These are phyloP conservation scores for Calephelis nemesis DNA, from an alignment of 1,140 invertebrate species.

Conservation along the genomic window DNA sequence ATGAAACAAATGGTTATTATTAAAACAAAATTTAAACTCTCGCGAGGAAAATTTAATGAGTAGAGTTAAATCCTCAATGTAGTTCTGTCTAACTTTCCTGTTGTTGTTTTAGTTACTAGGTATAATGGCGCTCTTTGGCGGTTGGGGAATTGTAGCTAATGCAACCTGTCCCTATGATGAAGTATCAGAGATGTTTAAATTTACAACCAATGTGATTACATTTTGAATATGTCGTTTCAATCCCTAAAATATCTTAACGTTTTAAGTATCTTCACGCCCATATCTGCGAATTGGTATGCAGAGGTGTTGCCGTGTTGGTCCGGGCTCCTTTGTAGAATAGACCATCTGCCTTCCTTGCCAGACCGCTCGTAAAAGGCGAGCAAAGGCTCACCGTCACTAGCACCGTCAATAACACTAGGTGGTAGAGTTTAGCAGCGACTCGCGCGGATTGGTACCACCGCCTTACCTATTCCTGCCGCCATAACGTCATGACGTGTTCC, in stretches of 20 bases:
- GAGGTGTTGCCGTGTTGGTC: too few relatives aligned
- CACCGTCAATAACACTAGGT: too few relatives aligned
- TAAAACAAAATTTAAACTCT: conserved; percentile 21
- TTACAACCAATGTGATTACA: neutral
- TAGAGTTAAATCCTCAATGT: conserved; percentile 49
- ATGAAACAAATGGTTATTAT: neutral
- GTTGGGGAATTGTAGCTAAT: conserved; percentile 48
- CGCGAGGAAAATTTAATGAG: conserved; percentile 38
- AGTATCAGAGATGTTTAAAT: neutral
- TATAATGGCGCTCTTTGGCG: conserved; percentile 48
- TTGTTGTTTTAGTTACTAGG: conserved; percentile 51
- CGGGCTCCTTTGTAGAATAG: too few relatives aligned
- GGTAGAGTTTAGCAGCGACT: too few relatives aligned
- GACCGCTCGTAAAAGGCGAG: too few relatives aligned
- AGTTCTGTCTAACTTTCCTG: conserved; percentile 49
- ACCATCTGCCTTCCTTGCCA: too few relatives aligned
- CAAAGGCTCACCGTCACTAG: too few relatives aligned
- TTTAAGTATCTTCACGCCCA: too few relatives aligned
- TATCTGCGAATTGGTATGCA: too few relatives aligned
- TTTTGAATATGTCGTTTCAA: neutral
- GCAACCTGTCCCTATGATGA: conserved; percentile 34
- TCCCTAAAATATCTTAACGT: neutral
- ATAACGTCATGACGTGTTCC: too few relatives aligned
- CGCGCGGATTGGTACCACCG: too few relatives aligned
- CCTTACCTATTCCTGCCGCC: too few relatives aligned